A percentile compares a stretch with the other conserved stretches of the same genome.
Evolutionary conservation across 2,888 invertebrate species (phyloP).

Genomic region (Bhutanitis thaidina): DNA sequence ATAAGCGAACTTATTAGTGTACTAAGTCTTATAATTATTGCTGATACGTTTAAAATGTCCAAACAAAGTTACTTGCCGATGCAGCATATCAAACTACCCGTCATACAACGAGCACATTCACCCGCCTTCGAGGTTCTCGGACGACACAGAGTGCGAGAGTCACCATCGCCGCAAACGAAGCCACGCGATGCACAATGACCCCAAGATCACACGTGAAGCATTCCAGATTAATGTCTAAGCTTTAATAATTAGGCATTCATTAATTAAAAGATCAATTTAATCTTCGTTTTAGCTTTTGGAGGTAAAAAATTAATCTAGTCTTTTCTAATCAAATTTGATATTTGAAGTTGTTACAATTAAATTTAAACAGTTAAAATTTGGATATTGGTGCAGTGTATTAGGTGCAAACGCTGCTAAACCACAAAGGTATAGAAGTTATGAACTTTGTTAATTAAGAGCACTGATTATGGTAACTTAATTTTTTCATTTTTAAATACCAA

Average conservation of each 20-base stretch:
- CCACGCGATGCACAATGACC: conserved; percentile 47
- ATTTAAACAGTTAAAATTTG: too few species aligned
- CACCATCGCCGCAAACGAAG: conserved; percentile 66
- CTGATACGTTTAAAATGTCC: conserved; percentile 23
- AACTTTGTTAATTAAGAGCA: too few species aligned
- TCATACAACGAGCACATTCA: conserved; percentile 91
- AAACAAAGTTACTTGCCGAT: conserved; percentile 36
- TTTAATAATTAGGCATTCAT: background rate
- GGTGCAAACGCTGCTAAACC: too few species aligned
- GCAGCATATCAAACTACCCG: conserved; percentile 88
- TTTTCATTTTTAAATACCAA: too few species aligned
- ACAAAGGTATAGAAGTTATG: too few species aligned
- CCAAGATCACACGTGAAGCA: conserved; percentile 82
- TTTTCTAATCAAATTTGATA: background rate
- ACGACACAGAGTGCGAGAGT: conserved; percentile 83
- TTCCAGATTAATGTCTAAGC: conserved; percentile 88
- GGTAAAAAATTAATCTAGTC: background rate
- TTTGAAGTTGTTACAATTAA: background rate
- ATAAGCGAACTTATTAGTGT: too few species aligned
- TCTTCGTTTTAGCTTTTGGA: too few species aligned
- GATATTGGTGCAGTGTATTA: too few species aligned
- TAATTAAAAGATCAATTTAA: background rate
- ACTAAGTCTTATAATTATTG: conserved; percentile 9
- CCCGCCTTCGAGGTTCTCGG: conserved; percentile 92
- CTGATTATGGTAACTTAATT: too few species aligned